Conservation (phyloP, 2,113 vertebrate genomes). For the Quiscalus mexicanus region DNA sequence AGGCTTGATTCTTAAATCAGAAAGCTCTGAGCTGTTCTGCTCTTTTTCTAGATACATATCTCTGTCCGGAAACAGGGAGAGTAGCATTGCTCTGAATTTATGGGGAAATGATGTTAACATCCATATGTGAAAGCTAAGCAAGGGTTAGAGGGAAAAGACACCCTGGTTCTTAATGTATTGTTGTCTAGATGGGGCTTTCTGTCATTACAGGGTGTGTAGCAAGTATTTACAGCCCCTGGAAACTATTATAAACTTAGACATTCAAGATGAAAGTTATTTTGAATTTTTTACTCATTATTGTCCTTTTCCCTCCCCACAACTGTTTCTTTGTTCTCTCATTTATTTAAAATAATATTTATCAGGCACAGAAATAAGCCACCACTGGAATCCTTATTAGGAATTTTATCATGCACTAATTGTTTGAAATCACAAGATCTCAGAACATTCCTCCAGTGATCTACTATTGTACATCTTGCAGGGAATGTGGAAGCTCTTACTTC, state of each 20-base stretch:
- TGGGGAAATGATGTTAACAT: background rate
- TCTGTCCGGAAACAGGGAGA: background rate
- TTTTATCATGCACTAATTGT: background rate
- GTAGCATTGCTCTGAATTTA: background rate
- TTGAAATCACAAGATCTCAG: background rate
- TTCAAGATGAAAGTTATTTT: background rate
- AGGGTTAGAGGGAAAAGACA: background rate
- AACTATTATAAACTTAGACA: background rate
- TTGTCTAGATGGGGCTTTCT: background rate
- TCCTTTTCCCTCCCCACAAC: background rate
- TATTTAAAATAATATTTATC: background rate
- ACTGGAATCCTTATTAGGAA: background rate
- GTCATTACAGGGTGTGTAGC: background rate
- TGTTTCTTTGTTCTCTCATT: background rate
- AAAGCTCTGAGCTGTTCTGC: background rate
- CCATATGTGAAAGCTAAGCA: background rate
- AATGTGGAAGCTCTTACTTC: background rate
- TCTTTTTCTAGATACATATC: background rate
- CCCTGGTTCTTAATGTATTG: background rate
- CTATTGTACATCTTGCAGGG: background rate
- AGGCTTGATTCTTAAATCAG: background rate
- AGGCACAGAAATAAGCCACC: background rate
- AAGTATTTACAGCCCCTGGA: background rate
- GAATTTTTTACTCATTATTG: background rate
- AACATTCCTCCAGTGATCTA: background rate